Evolutionary conservation across 2,797 vertebrate genomes (phyloP), one percentile per base, ranked within the genome.

Genomic region (Ctenopoma kingsleyae): DNA sequence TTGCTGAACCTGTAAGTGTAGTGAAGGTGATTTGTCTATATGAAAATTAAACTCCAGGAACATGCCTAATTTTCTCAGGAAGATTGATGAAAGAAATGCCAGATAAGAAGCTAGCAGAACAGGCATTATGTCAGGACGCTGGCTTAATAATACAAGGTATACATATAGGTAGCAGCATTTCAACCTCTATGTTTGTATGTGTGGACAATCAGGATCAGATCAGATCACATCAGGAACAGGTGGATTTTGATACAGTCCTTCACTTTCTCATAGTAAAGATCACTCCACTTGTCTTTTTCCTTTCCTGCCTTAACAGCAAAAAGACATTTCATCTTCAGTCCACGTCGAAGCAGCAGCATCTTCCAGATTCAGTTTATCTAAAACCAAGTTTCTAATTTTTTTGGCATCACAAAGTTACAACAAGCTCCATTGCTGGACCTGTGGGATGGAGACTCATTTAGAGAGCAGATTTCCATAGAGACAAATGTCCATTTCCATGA

Each of bases 401-500:
- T 83, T 83, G 71, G 78, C 82, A 82, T 82, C 58, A 74, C 53
- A 74, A 41, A 62, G 53, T 65, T 56, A 8, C 25, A 36, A 36
- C 35, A 36, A 36, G 35, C 54, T 67, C 25, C 53, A 7, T 22
- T 10, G 6, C 36, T 1, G 12, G 32, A 68, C 23, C 50, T 35
- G 56, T n/a, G 46, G 22, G 50, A 41, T 3, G 6, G 41, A 66
- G 57, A 61, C 30, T 19, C 22, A 53, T 17, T 8, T 2, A 46
- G 11, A 64, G 20, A 30, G 35, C 55, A 15, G 23, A 57, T 53
- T 57, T 66, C 58, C 46, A 27, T 20, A 2, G 20, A 76, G 56
- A 79, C 50, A 12, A n/a, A 59, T 4, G 63, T 64, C 55, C n/a
- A 11, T 67, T 19, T 49, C 71, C 48, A 67, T 30, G 72, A 54